Base-by-base conservation (phyloP, 2,888 invertebrate genomes). In the Erebia epiphron region DNA sequence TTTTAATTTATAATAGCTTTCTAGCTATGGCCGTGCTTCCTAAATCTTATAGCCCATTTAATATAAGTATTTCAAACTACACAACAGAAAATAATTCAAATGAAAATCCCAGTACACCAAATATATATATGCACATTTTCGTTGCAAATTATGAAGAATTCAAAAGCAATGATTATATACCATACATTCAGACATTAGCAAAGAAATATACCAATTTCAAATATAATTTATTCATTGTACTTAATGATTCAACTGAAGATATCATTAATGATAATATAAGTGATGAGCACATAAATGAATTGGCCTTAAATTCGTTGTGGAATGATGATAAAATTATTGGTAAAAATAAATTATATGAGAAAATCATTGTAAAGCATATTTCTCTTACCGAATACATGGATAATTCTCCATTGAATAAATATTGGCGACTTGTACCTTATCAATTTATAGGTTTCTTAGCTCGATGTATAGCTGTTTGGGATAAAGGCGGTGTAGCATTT, bases 401-500 rank as follows among this genome's bases (percentile, higher is more conserved):
- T 74, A 78, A 81, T 67, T 91, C 92, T 10, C 90, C 91, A 3
- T 65, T 92, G 49, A 81, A 76, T 71, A 86, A 86, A 65, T 71
- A 82, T 77, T 92, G 91, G 90, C 83, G 79, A 68, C 75, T 78
- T 50, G 73, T 92, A 18, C 86, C 91, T 3, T 61, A 78, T 43
- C 79, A 88, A 61, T 83, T 88, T 10, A 78, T 88, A 67, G 83
- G 83, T 56, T 91, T 92, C 78, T 78, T 92, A 67, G 79, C 85
- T 9, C 82, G 90, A 72, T 84, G 88, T 69, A 73, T 90, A 70
- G 84, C 91, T 11, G 81, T 93, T 76, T 93, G 92, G 93, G 86
- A 93, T 61, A 89, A 86, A 76, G 92, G 92, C 56, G 93, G 93
- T 1, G 83, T 93, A 67, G 86, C 88, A 54, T 83, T 93, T 67